A percentile compares a stretch with the other conserved stretches of the same genome.
These are phyloP conservation scores for Diabrotica balteata DNA, from an alignment of 2,888 invertebrate genomes.

Conservation along the genomic window DNA sequence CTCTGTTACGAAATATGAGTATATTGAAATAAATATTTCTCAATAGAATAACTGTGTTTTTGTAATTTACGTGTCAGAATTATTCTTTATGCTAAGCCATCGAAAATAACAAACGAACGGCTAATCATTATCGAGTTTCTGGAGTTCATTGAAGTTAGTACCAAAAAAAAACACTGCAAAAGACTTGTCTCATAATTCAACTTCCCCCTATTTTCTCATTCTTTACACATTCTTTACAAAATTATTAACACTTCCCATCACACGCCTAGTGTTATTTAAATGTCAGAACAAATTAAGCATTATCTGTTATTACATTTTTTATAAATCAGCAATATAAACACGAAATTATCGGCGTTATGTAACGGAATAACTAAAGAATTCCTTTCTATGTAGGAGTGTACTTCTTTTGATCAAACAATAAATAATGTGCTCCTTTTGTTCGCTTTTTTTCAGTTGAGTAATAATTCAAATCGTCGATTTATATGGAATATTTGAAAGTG, in stretches of 20 bases:
- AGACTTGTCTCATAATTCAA: too few relatives aligned
- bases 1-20: too few relatives aligned
- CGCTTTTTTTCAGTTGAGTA: background rate
- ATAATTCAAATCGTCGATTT: background rate
- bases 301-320: slow-evolving; percentile 8
- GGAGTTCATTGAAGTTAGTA: too few relatives aligned
- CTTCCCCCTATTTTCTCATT: background rate
- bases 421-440: slow-evolving; percentile 1
- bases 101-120: too few relatives aligned
- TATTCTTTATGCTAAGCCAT: too few relatives aligned
- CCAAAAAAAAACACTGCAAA: too few relatives aligned
- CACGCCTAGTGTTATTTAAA: slow-evolving; percentile 14
- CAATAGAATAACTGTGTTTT: too few relatives aligned
- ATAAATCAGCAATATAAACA: background rate
- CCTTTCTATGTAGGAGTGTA: slow-evolving; percentile 10
- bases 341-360: slow-evolving; percentile 1
- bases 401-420: slow-evolving; percentile 11
- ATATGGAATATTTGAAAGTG: too few relatives aligned
- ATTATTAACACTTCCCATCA: background rate
- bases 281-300: slow-evolving; percentile 12
- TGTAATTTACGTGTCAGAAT: too few relatives aligned
- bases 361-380: slow-evolving; percentile 8
- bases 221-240: background rate
- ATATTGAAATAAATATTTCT: too few relatives aligned
- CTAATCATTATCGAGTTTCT: too few relatives aligned